phyloP scores from a whole-genome alignment of 2,888 invertebrate genomes.

The Amiota mariae region DNA sequence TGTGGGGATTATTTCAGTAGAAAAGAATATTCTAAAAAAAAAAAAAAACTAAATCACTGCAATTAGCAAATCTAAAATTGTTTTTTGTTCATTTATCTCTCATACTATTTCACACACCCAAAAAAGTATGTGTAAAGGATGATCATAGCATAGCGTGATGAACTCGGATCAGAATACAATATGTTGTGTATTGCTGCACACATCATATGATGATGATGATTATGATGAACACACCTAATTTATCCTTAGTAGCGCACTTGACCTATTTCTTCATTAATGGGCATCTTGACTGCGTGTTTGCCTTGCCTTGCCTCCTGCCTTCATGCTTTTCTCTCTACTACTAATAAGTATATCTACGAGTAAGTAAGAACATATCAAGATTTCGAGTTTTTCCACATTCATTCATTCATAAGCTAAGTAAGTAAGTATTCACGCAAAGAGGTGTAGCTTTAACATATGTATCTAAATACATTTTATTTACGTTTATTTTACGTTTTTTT shows the following conservation, averaged over 20 bases:
- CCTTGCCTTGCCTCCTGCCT: neutral
- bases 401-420: no score
- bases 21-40: no score
- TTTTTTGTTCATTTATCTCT: constrained; percentile 29
- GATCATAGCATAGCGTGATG: neutral
- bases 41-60: constrained; percentile 2
- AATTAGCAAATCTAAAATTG: constrained; percentile 26
- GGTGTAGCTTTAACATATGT: neutral
- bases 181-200: no score
- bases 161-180: neutral
- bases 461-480: neutral
- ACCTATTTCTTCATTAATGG: constrained; percentile 45
- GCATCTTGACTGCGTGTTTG: neutral
- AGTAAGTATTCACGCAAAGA: neutral
- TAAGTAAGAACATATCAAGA: no score
- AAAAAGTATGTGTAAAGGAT: neutral
- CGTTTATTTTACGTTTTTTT: neutral
- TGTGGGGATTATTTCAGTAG: no score
- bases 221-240: constrained; percentile 51
- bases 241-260: constrained; percentile 54
- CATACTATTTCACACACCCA: neutral
- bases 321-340: neutral
- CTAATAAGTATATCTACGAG: no score
- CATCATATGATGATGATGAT: no score
- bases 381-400: no score